Evolutionary conservation across 2,888 invertebrate species (phyloP).

Genomic region (Eupithecia vulgata): DNA sequence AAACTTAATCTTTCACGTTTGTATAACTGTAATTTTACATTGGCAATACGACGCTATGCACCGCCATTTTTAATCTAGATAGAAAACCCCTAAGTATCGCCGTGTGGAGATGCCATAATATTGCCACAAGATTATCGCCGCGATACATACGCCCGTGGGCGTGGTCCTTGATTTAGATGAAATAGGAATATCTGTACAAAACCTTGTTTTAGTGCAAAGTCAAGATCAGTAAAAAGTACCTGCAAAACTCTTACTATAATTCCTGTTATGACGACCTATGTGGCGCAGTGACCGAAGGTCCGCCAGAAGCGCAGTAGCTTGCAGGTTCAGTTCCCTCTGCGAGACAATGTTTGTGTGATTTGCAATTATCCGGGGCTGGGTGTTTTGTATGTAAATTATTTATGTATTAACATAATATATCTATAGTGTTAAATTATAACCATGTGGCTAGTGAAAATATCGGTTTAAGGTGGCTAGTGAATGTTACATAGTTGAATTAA

Average conservation of each 20-base stretch:
- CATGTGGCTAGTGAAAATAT: constrained; percentile 61
- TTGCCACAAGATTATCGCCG: background rate
- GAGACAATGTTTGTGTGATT: background rate
- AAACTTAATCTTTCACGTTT: background rate
- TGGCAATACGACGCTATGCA: background rate
- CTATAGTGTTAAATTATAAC: constrained; percentile 43
- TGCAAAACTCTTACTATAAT: constrained; percentile 6
- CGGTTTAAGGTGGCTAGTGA: constrained; percentile 47
- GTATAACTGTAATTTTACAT: no score
- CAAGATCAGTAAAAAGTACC: background rate
- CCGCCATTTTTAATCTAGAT: background rate
- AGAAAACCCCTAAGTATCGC: background rate
- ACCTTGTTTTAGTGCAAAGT: background rate
- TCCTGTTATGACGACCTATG: constrained; percentile 1
- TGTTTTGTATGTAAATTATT: background rate
- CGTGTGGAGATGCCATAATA: background rate
- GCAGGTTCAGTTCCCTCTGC: background rate
- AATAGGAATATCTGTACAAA: background rate
- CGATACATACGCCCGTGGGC: background rate
- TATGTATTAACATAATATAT: background rate
- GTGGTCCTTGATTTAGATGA: background rate
- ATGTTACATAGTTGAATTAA: constrained; percentile 47
- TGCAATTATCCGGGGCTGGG: background rate
- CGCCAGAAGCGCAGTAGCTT: background rate
- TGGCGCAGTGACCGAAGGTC: background rate